A percentile compares a stretch with the other conserved stretches of the same genome.
Conservation (phyloP, 2,888 invertebrate species). For the Eulithis testata region DNA sequence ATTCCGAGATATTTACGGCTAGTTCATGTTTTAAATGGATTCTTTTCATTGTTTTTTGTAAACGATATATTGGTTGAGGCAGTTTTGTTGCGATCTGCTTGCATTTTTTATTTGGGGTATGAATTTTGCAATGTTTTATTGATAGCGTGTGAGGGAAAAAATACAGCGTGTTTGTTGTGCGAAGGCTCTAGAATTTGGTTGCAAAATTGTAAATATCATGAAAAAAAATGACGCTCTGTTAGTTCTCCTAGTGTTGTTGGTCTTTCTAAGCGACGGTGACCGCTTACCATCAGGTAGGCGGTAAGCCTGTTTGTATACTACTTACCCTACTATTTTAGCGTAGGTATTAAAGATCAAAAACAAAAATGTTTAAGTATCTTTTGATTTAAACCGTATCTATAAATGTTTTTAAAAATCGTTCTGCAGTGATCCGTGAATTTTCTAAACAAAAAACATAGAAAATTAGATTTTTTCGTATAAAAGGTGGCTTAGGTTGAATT, state of each 20-base stretch:
- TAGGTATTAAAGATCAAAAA: no score
- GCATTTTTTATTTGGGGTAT: not conserved
- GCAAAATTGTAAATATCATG: no score
- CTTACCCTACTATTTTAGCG: no score
- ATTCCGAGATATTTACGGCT: conserved; percentile 47
- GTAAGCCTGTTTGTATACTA: not conserved
- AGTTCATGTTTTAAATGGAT: conserved; percentile 43
- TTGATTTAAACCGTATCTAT: not conserved
- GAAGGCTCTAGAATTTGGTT: no score
- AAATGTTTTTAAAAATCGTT: not conserved
- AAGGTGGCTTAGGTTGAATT: not conserved
- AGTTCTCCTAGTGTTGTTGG: no score
- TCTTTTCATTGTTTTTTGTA: conserved; percentile 31
- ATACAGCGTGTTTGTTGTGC: not conserved
- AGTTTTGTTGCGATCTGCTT: conserved; percentile 7
- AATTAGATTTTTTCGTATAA: conserved; percentile 4
- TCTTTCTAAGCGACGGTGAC: no score
- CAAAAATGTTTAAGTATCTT: no score
- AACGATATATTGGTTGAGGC: conserved; percentile 24
- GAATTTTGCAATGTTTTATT: not conserved
- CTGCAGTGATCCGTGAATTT: conserved; percentile 1
- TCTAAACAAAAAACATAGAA: not conserved
- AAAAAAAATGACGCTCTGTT: no score
- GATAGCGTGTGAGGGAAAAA: not conserved
- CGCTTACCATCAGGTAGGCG: not conserved